Conservation (phyloP, 1,140 invertebrate genomes). For the Colletes latitarsis region DNA sequence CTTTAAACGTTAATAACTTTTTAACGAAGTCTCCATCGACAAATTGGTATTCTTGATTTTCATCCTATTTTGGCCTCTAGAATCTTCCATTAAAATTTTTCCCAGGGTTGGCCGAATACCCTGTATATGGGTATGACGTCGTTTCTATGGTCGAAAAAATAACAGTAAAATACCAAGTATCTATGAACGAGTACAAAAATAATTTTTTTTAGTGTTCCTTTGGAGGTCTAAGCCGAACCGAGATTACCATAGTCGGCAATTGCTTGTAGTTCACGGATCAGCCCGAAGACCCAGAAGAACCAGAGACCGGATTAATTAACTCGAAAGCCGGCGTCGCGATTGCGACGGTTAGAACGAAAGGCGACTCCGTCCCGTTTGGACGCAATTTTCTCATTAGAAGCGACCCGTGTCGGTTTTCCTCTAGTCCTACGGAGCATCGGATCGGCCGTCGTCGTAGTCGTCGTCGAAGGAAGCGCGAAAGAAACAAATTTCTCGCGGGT, state of each 20-base stretch:
- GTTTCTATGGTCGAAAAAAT: too few relatives aligned
- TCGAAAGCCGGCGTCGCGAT: slow-evolving; percentile 33
- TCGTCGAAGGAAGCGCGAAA: slow-evolving; percentile 45
- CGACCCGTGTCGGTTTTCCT: slow-evolving; percentile 9
- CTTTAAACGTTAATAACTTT: too few relatives aligned
- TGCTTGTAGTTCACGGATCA: neutral
- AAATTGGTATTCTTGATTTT: too few relatives aligned
- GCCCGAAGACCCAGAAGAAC: neutral
- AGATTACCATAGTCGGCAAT: neutral
- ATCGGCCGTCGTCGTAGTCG: neutral
- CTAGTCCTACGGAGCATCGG: neutral
- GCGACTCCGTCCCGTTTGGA: slow-evolving; percentile 28
- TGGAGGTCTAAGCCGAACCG: neutral
- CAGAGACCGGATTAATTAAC: slow-evolving; percentile 29
- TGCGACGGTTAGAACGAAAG: slow-evolving; percentile 26
- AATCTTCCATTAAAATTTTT: too few relatives aligned
- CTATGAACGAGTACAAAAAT: too few relatives aligned
- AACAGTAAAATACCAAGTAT: too few relatives aligned
- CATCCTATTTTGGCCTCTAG: too few relatives aligned
- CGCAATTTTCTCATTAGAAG: slow-evolving; percentile 43
- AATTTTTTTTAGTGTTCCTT: too few relatives aligned
- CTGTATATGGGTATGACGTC: too few relatives aligned
- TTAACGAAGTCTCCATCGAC: too few relatives aligned
- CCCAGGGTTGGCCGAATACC: too few relatives aligned
- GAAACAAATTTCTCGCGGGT: slow-evolving; percentile 63